Percentiles rank a stretch among this genome's conserved stretches.
These are phyloP conservation scores for Amblyteles armatorius DNA, from an alignment of 2,888 invertebrate genomes.

Conservation along the genomic window DNA sequence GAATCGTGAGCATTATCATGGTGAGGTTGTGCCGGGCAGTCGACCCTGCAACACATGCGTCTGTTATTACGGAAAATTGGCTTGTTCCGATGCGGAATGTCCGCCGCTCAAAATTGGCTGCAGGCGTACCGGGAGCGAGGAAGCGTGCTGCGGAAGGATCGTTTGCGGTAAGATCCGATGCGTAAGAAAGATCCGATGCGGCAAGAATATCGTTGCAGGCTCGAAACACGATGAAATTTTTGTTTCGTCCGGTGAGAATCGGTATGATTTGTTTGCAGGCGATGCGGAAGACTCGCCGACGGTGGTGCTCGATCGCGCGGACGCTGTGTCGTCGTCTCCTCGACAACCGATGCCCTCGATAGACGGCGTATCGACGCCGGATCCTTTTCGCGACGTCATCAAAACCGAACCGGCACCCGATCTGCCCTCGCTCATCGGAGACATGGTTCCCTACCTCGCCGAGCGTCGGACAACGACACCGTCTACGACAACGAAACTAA, in stretches of 20 bases:
- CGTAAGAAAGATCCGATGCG: background rate
- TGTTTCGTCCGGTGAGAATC: background rate
- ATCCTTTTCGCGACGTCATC: conserved; percentile 88
- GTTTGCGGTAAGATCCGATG: conserved; percentile 85
- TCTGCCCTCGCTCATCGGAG: conserved; percentile 87
- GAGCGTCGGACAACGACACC: conserved; percentile 78
- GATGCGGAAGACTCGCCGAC: conserved; percentile 84
- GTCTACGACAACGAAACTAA: conserved; percentile 67
- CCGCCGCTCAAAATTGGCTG: conserved; percentile 85
- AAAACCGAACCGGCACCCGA: conserved; percentile 88
- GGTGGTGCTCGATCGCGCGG: conserved; percentile 83
- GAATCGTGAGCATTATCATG: conserved; percentile 85
- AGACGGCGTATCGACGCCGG: conserved; percentile 84
- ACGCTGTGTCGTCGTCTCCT: conserved; percentile 81
- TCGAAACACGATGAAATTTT: background rate
- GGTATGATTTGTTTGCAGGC: conserved; percentile 74
- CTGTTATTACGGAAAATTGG: conserved; percentile 87
- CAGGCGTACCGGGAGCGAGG: conserved; percentile 80
- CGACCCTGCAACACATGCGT: conserved; percentile 86
- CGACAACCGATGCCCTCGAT: conserved; percentile 82
- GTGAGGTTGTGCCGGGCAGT: conserved; percentile 85
- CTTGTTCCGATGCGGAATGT: conserved; percentile 87
- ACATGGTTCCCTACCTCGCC: conserved; percentile 85
- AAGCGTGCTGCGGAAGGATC: conserved; percentile 85
- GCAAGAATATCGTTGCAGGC: background rate